These are phyloP conservation scores for Neotoxoptera formosana DNA, from an alignment of 1,140 invertebrate genomes.

Conservation along the genomic window DNA sequence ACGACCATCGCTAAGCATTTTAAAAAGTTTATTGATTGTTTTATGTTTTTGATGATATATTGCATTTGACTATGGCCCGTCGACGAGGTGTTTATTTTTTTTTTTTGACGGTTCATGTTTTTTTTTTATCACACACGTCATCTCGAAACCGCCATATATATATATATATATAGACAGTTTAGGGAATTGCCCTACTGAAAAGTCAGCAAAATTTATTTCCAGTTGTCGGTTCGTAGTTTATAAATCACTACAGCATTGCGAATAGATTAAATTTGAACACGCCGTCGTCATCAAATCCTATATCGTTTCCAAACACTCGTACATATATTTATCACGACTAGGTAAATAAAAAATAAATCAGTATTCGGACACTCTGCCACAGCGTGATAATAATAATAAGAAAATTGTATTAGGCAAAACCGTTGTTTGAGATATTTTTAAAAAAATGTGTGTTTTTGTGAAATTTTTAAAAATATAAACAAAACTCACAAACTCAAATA, in stretches of 20 bases:
- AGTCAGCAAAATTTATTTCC: constrained; percentile 2
- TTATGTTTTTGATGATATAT: background rate
- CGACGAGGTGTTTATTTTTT: background rate
- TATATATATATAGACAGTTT: background rate
- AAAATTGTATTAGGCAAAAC: background rate
- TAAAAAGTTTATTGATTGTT: background rate
- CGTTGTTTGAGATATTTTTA: background rate
- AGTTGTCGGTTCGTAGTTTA: background rate
- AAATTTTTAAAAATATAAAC: background rate
- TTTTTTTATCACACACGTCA: background rate
- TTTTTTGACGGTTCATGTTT: background rate
- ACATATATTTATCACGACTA: background rate
- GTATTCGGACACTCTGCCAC: background rate
- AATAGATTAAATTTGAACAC: constrained; percentile 8
- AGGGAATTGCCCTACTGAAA: background rate
- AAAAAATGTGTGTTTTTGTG: background rate
- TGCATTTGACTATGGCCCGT: background rate
- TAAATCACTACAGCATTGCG: background rate
- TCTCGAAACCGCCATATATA: background rate
- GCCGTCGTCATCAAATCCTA: background rate
- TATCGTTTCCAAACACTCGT: background rate
- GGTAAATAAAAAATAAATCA: background rate
- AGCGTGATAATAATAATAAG: background rate
- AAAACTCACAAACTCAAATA: background rate
- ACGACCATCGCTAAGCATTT: background rate